A percentile compares a stretch with the other conserved stretches of the same genome.
Evolutionary conservation across 2,113 vertebrate species (phyloP).

Genomic region (Myotis davidii): DNA sequence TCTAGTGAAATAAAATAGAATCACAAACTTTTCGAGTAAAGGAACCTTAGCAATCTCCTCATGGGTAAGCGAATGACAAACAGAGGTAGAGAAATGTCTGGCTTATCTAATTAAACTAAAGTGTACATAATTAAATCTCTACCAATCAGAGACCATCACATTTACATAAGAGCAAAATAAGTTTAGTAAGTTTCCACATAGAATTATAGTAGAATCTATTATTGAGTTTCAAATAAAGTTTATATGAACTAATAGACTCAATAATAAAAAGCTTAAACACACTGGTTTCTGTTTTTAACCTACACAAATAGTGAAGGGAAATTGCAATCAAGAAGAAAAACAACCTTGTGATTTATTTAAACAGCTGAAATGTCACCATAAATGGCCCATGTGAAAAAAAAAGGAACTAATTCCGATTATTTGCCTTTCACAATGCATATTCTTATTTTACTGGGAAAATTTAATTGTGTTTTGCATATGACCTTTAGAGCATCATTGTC

Average conservation of each 20-base stretch:
- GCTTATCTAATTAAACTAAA: not conserved
- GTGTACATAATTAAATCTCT: conserved; percentile 1
- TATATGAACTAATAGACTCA: conserved; percentile 61
- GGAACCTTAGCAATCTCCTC: not conserved
- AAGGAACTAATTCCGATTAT: conserved; percentile 62
- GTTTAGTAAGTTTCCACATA: not conserved
- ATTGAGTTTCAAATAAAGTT: conserved; percentile 36
- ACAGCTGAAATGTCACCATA: conserved; percentile 70
- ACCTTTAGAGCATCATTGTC: conserved; percentile 81
- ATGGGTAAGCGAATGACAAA: not conserved
- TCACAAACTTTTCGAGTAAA: conserved; percentile 17
- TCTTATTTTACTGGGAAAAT: conserved; percentile 75
- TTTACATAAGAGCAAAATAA: conserved; percentile 31
- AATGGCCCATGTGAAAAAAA: conserved; percentile 53
- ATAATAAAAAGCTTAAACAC: conserved; percentile 40
- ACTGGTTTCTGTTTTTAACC: conserved; percentile 66
- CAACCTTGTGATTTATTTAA: conserved; percentile 74
- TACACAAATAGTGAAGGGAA: conserved; percentile 29
- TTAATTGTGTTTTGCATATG: conserved; percentile 77
- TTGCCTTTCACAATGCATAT: conserved; percentile 72
- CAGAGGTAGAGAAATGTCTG: not conserved
- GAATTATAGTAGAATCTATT: conserved; percentile 38
- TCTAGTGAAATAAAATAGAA: not conserved
- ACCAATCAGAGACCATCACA: conserved; percentile 20
- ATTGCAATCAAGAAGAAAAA: conserved; percentile 78